Evolutionary conservation across 2,888 invertebrate species (phyloP), one percentile per base, ranked within the genome.

Genomic region (Lamproptera curius): DNA sequence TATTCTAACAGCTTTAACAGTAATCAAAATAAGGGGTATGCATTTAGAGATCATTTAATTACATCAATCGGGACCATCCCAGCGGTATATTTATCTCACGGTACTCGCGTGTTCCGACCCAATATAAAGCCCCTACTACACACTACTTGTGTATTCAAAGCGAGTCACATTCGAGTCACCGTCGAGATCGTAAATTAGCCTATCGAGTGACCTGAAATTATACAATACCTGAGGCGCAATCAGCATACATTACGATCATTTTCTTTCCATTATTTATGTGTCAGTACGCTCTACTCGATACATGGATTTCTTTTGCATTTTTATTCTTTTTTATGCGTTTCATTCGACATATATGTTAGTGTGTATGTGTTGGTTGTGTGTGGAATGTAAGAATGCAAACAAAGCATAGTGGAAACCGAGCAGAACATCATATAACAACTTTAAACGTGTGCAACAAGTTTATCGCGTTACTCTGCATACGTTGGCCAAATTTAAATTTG

Each of bases 41-140:
- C 17, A 33, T 37, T 47, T 42, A 14, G 33, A 42, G 1, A 42
- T 48, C 42, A 16, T 33, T 48, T 42, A 42, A 48, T 48, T 48
- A 33, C 38, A 31, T 38, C 42, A 17, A 38, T 42, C 42, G 20
- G 23, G 39, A 43, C 77, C 74, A 52, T 50, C 54, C 58, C 42
- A 63, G 62, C 62, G 57, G 50, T 72, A 75, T 76, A 67, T 59
- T 54, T 65, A 76, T 78, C 77, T 73, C 76, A 73, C 74, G 74
- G 54, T 56, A 68, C 55, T 77, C 63, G 78, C 78, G 76, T 78
- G 78, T 67, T 67, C 40, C 50, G 48, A 53, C 59, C 62, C 70
- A 65, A 67, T 59, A 62, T 28, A 41, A 50, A 43, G 62, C 65
- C 52, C 58, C 33, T 40, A 48, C 48, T 10, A 48, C 42, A 10